phyloP scores from a whole-genome alignment of 2,888 invertebrate species.

The Carterocephalus palaemon region DNA sequence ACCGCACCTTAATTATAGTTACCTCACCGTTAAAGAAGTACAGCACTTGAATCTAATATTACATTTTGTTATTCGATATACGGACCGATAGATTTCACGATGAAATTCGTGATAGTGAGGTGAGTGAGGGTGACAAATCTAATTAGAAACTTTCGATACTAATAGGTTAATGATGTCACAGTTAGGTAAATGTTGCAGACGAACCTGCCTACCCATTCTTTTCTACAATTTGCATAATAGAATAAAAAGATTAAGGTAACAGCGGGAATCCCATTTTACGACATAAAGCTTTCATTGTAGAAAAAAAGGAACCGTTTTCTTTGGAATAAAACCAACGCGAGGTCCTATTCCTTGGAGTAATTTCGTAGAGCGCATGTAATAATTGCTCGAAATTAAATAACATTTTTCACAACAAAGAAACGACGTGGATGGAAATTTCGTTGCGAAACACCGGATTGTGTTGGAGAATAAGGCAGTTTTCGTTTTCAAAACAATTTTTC shows the following conservation, averaged over 20 bases:
- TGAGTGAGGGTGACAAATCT: background rate
- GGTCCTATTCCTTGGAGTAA: constrained; percentile 74
- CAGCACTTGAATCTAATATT: constrained; percentile 14
- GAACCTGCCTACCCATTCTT: constrained; percentile 35
- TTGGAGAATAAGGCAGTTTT: constrained; percentile 56
- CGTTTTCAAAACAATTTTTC: constrained; percentile 58
- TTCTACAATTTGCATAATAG: constrained; percentile 48
- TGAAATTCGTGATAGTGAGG: no score
- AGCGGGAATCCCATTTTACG: constrained; percentile 63
- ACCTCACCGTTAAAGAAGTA: constrained; percentile 9
- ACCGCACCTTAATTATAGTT: constrained; percentile 1
- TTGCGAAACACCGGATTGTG: constrained; percentile 56
- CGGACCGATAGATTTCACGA: constrained; percentile 19
- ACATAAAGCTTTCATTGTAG: constrained; percentile 64
- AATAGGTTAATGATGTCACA: constrained; percentile 19
- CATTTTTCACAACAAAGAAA: constrained; percentile 73
- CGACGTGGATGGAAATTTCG: constrained; percentile 62
- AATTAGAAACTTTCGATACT: background rate
- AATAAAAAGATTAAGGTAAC: constrained; percentile 60
- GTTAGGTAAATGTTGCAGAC: constrained; percentile 29
- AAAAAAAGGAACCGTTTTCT: constrained; percentile 52
- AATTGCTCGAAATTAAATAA: constrained; percentile 76
- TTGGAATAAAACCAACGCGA: constrained; percentile 62
- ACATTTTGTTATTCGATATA: constrained; percentile 12
- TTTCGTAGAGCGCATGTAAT: constrained; percentile 75